Conservation (phyloP, 2,113 vertebrate species). For the Lampris megalopsis region DNA sequence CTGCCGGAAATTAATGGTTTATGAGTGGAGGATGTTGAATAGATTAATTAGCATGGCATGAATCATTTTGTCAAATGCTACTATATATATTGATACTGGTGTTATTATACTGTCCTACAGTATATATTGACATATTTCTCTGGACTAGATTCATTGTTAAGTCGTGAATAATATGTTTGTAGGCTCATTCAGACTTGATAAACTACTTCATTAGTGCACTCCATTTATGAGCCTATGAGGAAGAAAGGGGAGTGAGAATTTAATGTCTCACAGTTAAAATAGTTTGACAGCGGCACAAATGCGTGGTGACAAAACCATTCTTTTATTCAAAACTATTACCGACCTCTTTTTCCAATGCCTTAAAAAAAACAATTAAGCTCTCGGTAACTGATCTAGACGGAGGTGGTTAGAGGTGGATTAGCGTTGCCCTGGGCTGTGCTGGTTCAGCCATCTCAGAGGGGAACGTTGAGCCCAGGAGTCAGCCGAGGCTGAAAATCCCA, state of each 20-base stretch:
- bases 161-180: slow-evolving; percentile 70
- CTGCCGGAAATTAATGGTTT: slow-evolving; percentile 59
- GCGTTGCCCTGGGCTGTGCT: no score
- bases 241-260: slow-evolving; percentile 22
- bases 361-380: slow-evolving; percentile 4
- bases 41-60: slow-evolving; percentile 72
- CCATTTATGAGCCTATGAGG: slow-evolving; percentile 67
- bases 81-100: slow-evolving; percentile 58
- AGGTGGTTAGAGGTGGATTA: no score
- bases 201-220: slow-evolving; percentile 66
- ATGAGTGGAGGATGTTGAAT: slow-evolving; percentile 52
- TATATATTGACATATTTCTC: slow-evolving; percentile 66
- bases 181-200: slow-evolving; percentile 52
- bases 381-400: no score
- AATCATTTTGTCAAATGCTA: slow-evolving; percentile 71
- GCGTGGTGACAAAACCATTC: slow-evolving; percentile 3
- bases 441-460: no score
- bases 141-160: slow-evolving; percentile 60
- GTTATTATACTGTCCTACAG: slow-evolving; percentile 8
- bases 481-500: no score
- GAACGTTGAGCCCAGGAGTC: no score
- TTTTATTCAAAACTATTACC: slow-evolving; percentile 12
- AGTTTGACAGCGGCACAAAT: slow-evolving; percentile 35
- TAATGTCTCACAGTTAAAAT: slow-evolving; percentile 45
- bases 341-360: slow-evolving; percentile 35